Evolutionary conservation across 2,113 vertebrate genomes (phyloP).

Genomic region (Progne subis): DNA sequence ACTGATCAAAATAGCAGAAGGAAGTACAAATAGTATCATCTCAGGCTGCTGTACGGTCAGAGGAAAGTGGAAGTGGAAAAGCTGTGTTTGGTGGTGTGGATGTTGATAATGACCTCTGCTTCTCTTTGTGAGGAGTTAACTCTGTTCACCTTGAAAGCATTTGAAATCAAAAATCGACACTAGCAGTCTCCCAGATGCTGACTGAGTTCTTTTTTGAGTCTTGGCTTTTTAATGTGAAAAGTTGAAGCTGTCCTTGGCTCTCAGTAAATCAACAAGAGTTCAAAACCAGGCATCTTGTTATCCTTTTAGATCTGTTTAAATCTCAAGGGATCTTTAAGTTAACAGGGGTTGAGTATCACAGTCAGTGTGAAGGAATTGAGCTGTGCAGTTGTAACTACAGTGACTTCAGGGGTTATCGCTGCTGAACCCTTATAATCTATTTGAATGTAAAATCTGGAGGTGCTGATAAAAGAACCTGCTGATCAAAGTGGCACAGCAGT

Average conservation of each 20-base stretch:
- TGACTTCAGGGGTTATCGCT: background rate
- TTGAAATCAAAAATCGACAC: background rate
- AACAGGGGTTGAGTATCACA: background rate
- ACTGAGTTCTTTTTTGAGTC: background rate
- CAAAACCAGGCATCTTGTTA: background rate
- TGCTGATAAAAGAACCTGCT: background rate
- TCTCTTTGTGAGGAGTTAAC: background rate
- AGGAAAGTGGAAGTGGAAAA: background rate
- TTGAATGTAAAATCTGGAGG: background rate
- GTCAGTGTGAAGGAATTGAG: background rate
- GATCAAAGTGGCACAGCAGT: background rate
- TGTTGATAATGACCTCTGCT: background rate
- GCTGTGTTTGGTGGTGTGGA: background rate
- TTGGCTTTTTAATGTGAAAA: background rate
- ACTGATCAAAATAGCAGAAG: background rate
- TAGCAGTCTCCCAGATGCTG: background rate
- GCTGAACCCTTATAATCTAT: background rate
- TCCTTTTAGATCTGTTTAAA: background rate
- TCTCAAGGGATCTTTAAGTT: background rate
- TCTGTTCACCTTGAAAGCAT: background rate
- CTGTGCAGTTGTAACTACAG: background rate
- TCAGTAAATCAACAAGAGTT: background rate
- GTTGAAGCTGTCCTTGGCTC: background rate
- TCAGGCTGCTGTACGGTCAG: background rate
- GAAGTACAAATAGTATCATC: background rate